phyloP scores from a whole-genome alignment of 2,797 vertebrate species.

The Pseudochromis fuscus region DNA sequence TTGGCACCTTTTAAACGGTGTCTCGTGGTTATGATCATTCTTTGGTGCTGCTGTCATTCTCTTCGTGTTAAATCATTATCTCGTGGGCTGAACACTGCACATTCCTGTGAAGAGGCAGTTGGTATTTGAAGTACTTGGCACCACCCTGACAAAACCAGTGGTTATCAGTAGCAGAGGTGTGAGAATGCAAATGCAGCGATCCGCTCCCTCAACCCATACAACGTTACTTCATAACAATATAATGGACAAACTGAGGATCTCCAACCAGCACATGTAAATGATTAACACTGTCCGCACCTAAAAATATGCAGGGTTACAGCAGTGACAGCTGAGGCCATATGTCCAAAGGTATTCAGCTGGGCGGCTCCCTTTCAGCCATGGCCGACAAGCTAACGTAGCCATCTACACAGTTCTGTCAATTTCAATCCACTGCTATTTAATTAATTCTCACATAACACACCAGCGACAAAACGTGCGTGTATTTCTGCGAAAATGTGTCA shows the following conservation, averaged over 20 bases:
- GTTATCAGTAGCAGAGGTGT: neutral
- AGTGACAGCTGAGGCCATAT: conserved; percentile 54
- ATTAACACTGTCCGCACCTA: conserved; percentile 3
- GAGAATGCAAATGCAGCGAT: neutral
- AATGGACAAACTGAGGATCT: neutral
- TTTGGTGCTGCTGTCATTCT: neutral
- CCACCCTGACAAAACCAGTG: conserved; percentile 37
- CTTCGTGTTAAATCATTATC: neutral
- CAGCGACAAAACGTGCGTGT: neutral
- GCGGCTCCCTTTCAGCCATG: conserved; percentile 66
- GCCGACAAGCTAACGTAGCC: conserved; percentile 32
- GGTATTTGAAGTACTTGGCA: conserved; percentile 60
- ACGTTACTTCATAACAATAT: accelerated
- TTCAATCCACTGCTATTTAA: neutral
- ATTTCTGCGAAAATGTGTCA: accelerated
- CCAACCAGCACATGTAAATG: neutral
- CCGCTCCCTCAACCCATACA: neutral
- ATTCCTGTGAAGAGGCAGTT: conserved; percentile 14
- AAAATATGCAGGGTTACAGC: neutral
- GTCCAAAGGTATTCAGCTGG: conserved; percentile 63
- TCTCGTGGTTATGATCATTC: too few relatives aligned
- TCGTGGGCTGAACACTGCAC: neutral
- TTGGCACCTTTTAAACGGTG: neutral
- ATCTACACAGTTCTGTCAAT: neutral
- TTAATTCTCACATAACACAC: accelerated